Base-by-base conservation (phyloP, 2,797 vertebrate species). In the Spheniscus humboldti region DNA sequence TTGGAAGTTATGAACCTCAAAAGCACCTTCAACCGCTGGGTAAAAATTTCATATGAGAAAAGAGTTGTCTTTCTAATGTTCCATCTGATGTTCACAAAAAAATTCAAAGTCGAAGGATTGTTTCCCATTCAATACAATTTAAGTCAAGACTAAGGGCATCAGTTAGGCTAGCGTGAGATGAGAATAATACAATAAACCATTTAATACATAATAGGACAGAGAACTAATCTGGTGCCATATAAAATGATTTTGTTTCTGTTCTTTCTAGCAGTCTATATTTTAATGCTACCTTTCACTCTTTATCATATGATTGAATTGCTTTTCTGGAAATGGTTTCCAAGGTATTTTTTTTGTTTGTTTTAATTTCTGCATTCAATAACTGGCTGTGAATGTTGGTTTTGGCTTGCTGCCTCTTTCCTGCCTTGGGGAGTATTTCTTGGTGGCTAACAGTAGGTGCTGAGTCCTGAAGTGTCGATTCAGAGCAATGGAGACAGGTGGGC, bases 301-400 rank as follows among this genome's bases (percentile, higher is more conserved):
- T 69, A 71, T 53, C 39, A 60, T 20, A 37, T 5, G 41, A 64
- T 90, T 39, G 37, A 43, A 82, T 60, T 25, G 9, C 3, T 79
- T 76, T 88, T 73, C 41, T 52, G 56, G 7, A 50, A 72, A 47
- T 20, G 33, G 47, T 33, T 96, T 93, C 41, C 37, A 57, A 25
- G 11, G 27, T 73, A 27, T 55, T 39, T 67, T 33, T 31, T 37
- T 93, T 92, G 35, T 85, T 92, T 82, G 48, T 37, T 92, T 94
- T 60, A 82, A 82, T 90, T 85, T 96, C 69, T 97, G 67, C n/a
- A 47, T 94, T 79, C 67, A 77, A 96, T 86, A 76, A 8, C 80
- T 79, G 47, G 10, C 68, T 89, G n/a, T 62, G 47, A 94, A 31
- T 47, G 33, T 57, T 94, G 31, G 0, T 71, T 91, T 96, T 86